phyloP scores from a whole-genome alignment of 1,140 invertebrate species.

The Eciton burchellii region DNA sequence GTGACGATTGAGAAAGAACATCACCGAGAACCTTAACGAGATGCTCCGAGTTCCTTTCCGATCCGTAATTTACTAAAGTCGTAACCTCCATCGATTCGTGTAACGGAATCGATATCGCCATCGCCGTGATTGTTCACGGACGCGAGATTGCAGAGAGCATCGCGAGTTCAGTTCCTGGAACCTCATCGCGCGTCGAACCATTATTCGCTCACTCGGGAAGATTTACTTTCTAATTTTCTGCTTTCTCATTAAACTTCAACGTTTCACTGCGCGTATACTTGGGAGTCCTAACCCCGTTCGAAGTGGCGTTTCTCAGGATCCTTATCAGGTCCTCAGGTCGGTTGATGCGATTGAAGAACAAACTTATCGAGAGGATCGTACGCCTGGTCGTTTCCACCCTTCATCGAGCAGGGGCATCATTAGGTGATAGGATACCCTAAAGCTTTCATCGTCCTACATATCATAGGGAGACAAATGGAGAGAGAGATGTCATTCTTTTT shows the following conservation, averaged over 20 bases:
- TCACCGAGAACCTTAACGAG: too few species aligned
- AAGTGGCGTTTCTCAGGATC: constrained; percentile 33
- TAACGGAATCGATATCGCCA: too few species aligned
- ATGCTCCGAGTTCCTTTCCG: too few species aligned
- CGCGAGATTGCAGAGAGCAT: too few species aligned
- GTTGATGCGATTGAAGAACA: constrained; percentile 20
- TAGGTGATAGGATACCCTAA: constrained; percentile 71
- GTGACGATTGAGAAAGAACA: not conserved
- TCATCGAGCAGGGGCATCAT: constrained; percentile 66
- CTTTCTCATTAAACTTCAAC: not conserved
- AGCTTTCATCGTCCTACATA: constrained; percentile 80
- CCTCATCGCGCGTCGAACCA: too few species aligned
- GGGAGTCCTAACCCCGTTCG: not conserved
- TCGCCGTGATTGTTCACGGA: too few species aligned
- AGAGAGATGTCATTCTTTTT: constrained; percentile 54
- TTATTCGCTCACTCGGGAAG: not conserved
- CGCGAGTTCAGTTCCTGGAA: too few species aligned
- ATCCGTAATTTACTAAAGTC: too few species aligned
- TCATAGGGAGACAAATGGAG: constrained; percentile 70
- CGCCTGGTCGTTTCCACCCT: constrained; percentile 63
- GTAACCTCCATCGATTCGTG: too few species aligned
- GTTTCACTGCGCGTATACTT: too few species aligned
- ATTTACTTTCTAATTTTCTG: not conserved
- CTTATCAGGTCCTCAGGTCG: too few species aligned
- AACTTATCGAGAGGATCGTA: constrained; percentile 25